phyloP scores from a whole-genome alignment of 1,140 invertebrate species.

The Hylaeus anthracinus region DNA sequence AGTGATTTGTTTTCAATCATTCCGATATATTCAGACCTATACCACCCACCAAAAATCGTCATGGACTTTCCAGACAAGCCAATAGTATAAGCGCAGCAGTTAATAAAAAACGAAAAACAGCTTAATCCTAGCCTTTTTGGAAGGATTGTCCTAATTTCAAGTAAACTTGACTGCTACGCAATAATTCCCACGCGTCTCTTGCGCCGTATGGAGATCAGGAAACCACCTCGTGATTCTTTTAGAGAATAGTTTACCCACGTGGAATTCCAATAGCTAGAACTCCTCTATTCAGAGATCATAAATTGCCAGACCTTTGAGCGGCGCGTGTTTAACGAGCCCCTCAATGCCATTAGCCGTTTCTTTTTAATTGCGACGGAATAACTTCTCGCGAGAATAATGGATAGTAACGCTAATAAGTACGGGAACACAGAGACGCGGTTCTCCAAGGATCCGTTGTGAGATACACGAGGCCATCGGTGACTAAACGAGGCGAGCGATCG shows the following conservation, averaged over 20 bases:
- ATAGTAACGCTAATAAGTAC: constrained; percentile 51
- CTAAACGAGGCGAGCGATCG: background rate
- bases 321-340: constrained; percentile 50
- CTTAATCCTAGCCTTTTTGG: no score
- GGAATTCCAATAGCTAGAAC: constrained; percentile 35
- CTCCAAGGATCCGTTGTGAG: constrained; percentile 31
- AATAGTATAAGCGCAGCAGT: no score
- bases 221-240: background rate
- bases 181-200: no score
- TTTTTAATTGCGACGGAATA: constrained; percentile 55
- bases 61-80: no score
- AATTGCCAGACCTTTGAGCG: constrained; percentile 53
- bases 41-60: no score
- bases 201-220: no score
- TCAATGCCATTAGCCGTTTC: constrained; percentile 50
- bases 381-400: constrained; percentile 56
- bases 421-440: constrained; percentile 41
- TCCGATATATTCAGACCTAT: no score
- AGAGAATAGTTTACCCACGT: background rate
- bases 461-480: constrained; percentile 16
- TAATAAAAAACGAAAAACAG: no score
- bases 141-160: no score
- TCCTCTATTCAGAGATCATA: constrained; percentile 42
- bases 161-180: no score
- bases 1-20: no score